These are phyloP conservation scores for Xiphophorus birchmanni DNA, from an alignment of 2,797 vertebrate species.

Conservation along the genomic window DNA sequence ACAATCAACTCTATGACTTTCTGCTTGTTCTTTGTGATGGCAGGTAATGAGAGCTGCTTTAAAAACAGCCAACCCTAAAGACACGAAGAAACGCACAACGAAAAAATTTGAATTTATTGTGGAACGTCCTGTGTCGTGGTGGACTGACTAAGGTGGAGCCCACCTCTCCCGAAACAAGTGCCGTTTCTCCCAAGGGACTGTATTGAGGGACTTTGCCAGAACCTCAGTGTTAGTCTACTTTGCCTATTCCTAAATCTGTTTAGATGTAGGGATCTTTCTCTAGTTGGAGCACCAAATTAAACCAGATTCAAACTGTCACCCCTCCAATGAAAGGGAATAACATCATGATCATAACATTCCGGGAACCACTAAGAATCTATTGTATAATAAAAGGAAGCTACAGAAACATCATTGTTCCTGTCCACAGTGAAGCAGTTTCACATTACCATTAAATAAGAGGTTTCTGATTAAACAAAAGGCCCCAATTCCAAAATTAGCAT, in stretches of 20 bases:
- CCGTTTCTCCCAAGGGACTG: too few relatives aligned
- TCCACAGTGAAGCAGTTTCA: background rate
- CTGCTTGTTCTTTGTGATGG: constrained; percentile 53
- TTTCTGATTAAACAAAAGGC: background rate
- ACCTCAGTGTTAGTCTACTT: background rate
- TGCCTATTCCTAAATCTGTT: background rate
- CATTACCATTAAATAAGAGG: background rate
- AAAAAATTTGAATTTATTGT: background rate
- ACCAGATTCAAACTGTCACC: background rate
- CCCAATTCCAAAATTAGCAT: background rate
- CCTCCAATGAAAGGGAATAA: background rate
- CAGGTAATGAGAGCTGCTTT: constrained; percentile 28
- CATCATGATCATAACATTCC: background rate
- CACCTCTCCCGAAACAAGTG: background rate
- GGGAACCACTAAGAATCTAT: background rate
- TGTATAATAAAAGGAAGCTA: background rate
- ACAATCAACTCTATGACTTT: constrained; percentile 54
- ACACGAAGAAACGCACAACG: background rate
- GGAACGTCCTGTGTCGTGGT: background rate
- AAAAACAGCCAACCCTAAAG: background rate
- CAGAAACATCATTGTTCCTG: too few relatives aligned
- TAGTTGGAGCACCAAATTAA: background rate
- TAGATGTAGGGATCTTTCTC: background rate
- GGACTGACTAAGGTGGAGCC: background rate
- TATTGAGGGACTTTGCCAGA: background rate